Evolutionary conservation across 2,888 invertebrate species (phyloP), one percentile per base, ranked within the genome.

Genomic region (Nomada fabriciana): DNA sequence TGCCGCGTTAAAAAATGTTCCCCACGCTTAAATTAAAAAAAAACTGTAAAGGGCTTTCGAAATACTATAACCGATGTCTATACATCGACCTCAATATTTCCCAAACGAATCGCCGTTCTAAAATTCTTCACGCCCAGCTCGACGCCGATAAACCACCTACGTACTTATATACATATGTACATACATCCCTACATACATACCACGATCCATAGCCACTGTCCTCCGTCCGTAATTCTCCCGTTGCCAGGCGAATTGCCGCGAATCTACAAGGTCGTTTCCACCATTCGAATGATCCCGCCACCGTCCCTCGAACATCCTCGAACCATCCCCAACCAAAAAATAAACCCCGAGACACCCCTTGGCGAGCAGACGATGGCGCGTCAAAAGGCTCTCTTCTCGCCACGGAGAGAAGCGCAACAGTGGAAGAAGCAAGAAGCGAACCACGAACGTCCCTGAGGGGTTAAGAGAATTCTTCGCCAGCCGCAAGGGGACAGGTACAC

Each of bases 391-490:
- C 77, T 50, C 69, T 18, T 13, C 23, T 13, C 18, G 29, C 0
- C 15, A 18, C 64, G 25, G 36, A 76, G 55, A 55, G 43, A 73
- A 23, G 43, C 29, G 70, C n/a, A 42, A 61, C 29, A n/a, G 25
- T 55, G 59, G 70, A 42, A 23, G 60, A n/a, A 53, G 50, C 53
- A 59, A 47, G 42, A 43, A 11, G 55, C 36, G 20, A 13, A 23
- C 15, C 15, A 71, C 36, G 65, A 65, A 60, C 80, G 80, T 78
- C 79, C 81, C 81, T 80, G 80, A 80, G 57, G 68, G 69, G 64
- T 63, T 59, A 65, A 43, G 52, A 69, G 29, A 52, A 43, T 36
- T n/a, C 25, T 13, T 10, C 47, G 20, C n/a, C 53, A 11, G 52
- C 53, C 43, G 42, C 53, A 29, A 53, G 76, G 63, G 55, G 23